Evolutionary conservation across 2,797 vertebrate species (phyloP).

Genomic region (Etheostoma nigrum): DNA sequence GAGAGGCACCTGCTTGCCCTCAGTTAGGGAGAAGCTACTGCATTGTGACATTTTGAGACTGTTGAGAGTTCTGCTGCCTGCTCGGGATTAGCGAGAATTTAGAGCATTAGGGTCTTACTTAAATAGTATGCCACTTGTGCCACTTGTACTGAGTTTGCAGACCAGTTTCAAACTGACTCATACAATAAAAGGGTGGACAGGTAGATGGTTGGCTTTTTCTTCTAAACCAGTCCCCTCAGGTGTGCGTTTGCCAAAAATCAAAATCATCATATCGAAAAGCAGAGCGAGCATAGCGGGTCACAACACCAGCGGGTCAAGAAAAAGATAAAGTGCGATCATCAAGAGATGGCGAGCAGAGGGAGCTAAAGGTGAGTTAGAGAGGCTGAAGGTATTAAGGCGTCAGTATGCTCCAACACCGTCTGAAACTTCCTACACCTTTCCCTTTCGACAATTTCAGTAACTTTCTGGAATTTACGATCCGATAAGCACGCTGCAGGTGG

Average conservation of each 20-base stretch:
- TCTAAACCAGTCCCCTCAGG: background rate
- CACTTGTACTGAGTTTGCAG: conserved; percentile 44
- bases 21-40: conserved; percentile 78
- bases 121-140: conserved; percentile 64
- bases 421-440: background rate
- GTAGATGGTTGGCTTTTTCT: background rate
- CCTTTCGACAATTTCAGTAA: background rate
- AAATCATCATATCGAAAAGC: background rate
- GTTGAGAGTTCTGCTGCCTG: conserved; percentile 73
- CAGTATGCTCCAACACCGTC: background rate
- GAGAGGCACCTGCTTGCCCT: conserved; percentile 83
- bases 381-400: background rate
- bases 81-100: conserved; percentile 75
- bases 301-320: conserved; percentile 13
- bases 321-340: background rate
- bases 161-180: conserved; percentile 12
- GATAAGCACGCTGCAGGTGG: background rate
- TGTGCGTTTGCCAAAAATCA: background rate
- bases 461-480: background rate
- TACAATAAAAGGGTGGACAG: conserved; percentile 12
- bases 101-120: conserved; percentile 71
- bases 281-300: conserved; percentile 19
- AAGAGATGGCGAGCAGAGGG: background rate
- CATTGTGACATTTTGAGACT: conserved; percentile 81
- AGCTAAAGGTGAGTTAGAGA: background rate